Evolutionary conservation across 2,888 invertebrate genomes (phyloP), one percentile per base, ranked within the genome.

Genomic region (Nomada fabriciana): DNA sequence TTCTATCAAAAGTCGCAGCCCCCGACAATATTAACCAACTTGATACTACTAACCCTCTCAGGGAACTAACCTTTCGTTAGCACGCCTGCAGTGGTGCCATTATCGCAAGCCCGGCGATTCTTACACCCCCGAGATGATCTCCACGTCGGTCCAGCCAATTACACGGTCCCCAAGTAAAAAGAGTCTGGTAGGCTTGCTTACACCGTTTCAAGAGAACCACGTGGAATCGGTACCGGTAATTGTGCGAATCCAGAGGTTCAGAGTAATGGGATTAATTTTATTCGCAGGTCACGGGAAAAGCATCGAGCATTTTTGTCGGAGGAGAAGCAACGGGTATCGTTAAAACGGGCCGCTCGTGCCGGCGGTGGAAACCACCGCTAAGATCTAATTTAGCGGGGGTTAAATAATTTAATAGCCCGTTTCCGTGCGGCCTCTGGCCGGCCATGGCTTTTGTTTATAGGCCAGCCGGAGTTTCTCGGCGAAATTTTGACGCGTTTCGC

Each of bases 401-500:
- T 89, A 86, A 88, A 89, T 89, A 88, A 89, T 88, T 82, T 89
- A 88, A 89, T 87, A 83, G 83, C 65, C 77, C 72, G 76, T 81
- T 80, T 76, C 76, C 76, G 25, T 55, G n/a, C 59, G 53, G 70
- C 60, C 53, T 59, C 53, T 36, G 11, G 52, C 25, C 53, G 23
- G 47, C 4, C 67, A 15, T 36, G 23, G 23, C 69, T 69, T 80
- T 80, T 76, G 80, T 82, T 82, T 80, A 76, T 73, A 72, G 69
- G 67, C 55, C 64, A 18, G 18, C 20, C 47, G 11, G 15, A 2
- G 47, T 25, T n/a, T 42, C 23, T 5, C 2, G 59, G 47, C 11
- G 29, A 75, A 80, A 82, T 75, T 82, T 82, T 75, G 47, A 68
- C 75, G 71, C 75, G 67, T 64, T 23, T 57, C 57, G 11, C 20